Conservation (phyloP, 2,888 invertebrate genomes). For the Muschampia plurimacula region DNA sequence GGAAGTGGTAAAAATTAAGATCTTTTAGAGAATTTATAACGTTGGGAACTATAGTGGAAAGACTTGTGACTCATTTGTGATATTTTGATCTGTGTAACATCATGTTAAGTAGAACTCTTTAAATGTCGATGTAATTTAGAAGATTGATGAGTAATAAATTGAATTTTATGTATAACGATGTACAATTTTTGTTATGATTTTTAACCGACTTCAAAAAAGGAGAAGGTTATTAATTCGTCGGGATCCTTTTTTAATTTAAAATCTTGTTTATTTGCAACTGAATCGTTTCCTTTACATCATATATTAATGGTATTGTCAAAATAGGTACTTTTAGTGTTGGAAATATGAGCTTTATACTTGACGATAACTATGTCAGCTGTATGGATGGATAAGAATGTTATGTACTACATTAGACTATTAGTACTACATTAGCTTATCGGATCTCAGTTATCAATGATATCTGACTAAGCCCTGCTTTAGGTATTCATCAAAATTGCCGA, state of each 20-base stretch:
- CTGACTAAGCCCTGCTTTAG: slow-evolving; percentile 8
- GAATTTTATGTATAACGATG: neutral
- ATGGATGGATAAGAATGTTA: neutral
- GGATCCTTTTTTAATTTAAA: too few species aligned
- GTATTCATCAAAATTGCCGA: slow-evolving; percentile 5
- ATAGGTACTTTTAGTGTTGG: neutral
- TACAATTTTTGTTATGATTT: too few species aligned
- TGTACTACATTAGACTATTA: too few species aligned
- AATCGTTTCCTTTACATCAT: too few species aligned
- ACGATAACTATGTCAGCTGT: neutral
- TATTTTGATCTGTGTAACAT: neutral
- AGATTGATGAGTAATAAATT: neutral
- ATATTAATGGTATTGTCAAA: neutral
- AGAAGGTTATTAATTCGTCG: too few species aligned
- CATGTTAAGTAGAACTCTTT: neutral
- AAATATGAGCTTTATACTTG: neutral
- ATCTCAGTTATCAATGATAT: slow-evolving; percentile 13
- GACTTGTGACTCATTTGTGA: neutral
- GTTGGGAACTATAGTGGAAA: neutral
- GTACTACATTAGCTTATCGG: slow-evolving; percentile 9
- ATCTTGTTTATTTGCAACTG: too few species aligned
- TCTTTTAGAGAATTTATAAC: neutral
- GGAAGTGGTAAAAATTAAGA: slow-evolving; percentile 11
- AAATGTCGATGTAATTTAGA: neutral
- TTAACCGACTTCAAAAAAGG: too few species aligned